Evolutionary conservation across 2,113 vertebrate genomes (phyloP).

Genomic region (Sander vitreus): DNA sequence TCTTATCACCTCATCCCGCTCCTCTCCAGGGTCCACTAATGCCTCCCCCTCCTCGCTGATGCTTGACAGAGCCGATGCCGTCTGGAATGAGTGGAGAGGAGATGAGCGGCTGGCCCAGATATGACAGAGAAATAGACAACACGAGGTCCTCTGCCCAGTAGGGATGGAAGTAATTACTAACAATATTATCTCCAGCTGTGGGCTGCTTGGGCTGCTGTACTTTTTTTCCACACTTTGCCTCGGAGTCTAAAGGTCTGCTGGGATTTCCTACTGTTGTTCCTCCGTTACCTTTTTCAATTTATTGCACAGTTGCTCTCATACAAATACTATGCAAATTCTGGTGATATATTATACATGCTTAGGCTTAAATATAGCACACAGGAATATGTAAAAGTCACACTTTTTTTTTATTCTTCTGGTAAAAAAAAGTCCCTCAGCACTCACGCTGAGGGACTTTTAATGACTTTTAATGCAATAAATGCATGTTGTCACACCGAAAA

Average conservation of each 20-base stretch:
- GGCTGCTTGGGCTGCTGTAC: constrained; percentile 45
- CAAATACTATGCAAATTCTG: constrained; percentile 50
- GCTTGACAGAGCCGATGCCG: constrained; percentile 66
- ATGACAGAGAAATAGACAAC: constrained; percentile 73
- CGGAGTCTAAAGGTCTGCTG: constrained; percentile 43
- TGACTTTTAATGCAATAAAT: too few species aligned
- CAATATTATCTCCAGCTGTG: constrained; percentile 79
- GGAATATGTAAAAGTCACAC: constrained; percentile 37
- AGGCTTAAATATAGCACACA: constrained; percentile 32
- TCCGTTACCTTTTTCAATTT: constrained; percentile 58
- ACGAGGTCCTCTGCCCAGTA: constrained; percentile 73
- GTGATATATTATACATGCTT: constrained; percentile 38
- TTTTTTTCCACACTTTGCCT: constrained; percentile 58
- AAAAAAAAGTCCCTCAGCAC: constrained; percentile 15
- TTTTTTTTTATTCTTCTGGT: constrained; percentile 30
- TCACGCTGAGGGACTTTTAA: too few species aligned
- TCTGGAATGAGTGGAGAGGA: constrained; percentile 54
- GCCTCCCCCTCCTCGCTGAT: constrained; percentile 56
- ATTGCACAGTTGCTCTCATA: constrained; percentile 44
- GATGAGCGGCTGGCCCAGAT: constrained; percentile 76
- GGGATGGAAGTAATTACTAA: constrained; percentile 77
- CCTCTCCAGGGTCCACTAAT: constrained; percentile 74
- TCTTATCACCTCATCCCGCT: constrained; percentile 75
- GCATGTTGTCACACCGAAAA: constrained; percentile 35
- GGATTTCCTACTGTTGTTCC: constrained; percentile 60